Conservation (phyloP, 2,888 invertebrate genomes). For the Thymelicus sylvestris region DNA sequence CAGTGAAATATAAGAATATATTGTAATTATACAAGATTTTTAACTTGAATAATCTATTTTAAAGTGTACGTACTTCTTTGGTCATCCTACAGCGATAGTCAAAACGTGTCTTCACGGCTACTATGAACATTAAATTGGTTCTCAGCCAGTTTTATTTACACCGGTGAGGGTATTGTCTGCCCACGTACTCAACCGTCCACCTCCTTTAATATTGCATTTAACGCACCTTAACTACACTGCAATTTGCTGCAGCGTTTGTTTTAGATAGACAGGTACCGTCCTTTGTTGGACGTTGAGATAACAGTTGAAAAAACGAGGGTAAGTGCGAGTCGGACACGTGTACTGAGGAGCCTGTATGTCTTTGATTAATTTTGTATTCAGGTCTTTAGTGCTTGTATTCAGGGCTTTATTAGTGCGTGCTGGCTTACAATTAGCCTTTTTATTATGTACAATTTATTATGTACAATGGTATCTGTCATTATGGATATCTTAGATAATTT, state of each 20-base stretch:
- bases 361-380: no score
- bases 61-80: no score
- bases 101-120: slow-evolving; percentile 71
- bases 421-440: no score
- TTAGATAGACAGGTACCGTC: slow-evolving; percentile 71
- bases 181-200: slow-evolving; percentile 65
- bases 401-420: no score
- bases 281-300: slow-evolving; percentile 56
- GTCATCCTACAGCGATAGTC: slow-evolving; percentile 32
- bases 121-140: slow-evolving; percentile 67
- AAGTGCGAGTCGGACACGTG: slow-evolving; percentile 33
- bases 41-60: no score
- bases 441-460: no score
- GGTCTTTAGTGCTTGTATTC: no score
- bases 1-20: no score
- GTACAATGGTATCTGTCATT: no score
- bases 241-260: slow-evolving; percentile 74
- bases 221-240: slow-evolving; percentile 66
- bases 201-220: slow-evolving; percentile 57
- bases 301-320: slow-evolving; percentile 46
- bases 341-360: neutral
- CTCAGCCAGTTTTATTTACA: slow-evolving; percentile 56
- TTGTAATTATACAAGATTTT: no score
- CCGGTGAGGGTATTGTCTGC: slow-evolving; percentile 60
- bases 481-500: no score